Evolutionary conservation across 2,888 invertebrate genomes (phyloP).

Genomic region (Meteorus colon): DNA sequence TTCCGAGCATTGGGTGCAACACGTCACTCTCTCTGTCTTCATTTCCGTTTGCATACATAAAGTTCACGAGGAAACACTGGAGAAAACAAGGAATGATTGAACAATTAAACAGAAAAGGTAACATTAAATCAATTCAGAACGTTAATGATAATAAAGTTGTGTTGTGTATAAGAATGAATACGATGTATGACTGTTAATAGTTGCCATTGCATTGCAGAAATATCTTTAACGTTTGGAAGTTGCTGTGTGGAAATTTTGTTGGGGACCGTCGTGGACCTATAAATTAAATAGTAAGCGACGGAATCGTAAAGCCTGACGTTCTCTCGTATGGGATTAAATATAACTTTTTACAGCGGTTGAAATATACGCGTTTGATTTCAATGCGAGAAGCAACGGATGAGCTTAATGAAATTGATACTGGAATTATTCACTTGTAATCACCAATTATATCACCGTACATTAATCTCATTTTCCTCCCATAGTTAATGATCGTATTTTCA

Average conservation of each 20-base stretch:
- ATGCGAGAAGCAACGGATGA: not conserved
- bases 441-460: conserved; percentile 1
- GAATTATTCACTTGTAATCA: not conserved
- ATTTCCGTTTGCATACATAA: conserved; percentile 9
- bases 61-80: not conserved
- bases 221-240: not conserved
- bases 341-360: conserved; percentile 54
- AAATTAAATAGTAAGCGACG: conserved; percentile 53
- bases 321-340: conserved; percentile 57
- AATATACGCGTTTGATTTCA: not conserved
- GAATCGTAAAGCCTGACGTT: conserved; percentile 53
- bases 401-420: not conserved
- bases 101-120: not conserved
- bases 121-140: not conserved
- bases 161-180: not conserved
- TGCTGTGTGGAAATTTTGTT: not conserved
- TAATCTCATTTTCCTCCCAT: conserved; percentile 3
- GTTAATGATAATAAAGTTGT: not conserved
- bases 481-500: not conserved
- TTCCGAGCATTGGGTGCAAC: conserved; percentile 26
- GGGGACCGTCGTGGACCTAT: conserved; percentile 49
- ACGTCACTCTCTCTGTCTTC: not conserved
- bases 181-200: not conserved
- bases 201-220: not conserved
- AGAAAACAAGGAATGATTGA: not conserved